phyloP scores from a whole-genome alignment of 1,140 invertebrate species.

The Wasmannia auropunctata region DNA sequence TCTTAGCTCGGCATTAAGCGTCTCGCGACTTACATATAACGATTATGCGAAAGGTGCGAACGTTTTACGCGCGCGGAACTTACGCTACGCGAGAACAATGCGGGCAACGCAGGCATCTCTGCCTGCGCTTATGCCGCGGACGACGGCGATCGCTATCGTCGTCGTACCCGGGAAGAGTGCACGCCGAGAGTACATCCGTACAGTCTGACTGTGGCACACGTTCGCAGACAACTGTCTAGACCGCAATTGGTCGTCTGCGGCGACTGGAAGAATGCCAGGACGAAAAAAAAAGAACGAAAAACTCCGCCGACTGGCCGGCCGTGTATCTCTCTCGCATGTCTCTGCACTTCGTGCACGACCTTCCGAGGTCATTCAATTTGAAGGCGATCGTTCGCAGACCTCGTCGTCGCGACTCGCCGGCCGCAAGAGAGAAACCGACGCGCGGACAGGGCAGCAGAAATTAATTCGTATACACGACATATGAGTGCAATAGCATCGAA shows the following conservation, averaged over 20 bases:
- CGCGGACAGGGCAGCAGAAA: not conserved
- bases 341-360: constrained; percentile 26
- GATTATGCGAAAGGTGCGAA: not conserved
- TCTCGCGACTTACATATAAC: not conserved
- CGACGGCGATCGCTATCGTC: not conserved
- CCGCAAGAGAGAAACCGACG: not conserved
- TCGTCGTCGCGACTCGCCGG: not conserved
- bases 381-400: constrained; percentile 33
- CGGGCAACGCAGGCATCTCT: not conserved
- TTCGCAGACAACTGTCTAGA: constrained; percentile 48
- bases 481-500: not conserved
- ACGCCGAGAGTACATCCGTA: constrained; percentile 21
- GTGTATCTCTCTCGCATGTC: constrained; percentile 12
- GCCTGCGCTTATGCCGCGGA: not conserved
- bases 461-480: constrained; percentile 44
- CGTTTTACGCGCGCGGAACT: not conserved
- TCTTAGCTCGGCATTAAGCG: not conserved
- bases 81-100: not conserved
- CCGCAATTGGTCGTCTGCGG: constrained; percentile 40
- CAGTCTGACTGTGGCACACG: constrained; percentile 25
- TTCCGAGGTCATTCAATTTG: constrained; percentile 52
- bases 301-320: not conserved
- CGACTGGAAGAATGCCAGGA: constrained; percentile 35
- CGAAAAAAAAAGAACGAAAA: constrained; percentile 24
- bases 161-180: not conserved